Conservation (phyloP, 2,797 vertebrate genomes). For the Galagoides demidoff region DNA sequence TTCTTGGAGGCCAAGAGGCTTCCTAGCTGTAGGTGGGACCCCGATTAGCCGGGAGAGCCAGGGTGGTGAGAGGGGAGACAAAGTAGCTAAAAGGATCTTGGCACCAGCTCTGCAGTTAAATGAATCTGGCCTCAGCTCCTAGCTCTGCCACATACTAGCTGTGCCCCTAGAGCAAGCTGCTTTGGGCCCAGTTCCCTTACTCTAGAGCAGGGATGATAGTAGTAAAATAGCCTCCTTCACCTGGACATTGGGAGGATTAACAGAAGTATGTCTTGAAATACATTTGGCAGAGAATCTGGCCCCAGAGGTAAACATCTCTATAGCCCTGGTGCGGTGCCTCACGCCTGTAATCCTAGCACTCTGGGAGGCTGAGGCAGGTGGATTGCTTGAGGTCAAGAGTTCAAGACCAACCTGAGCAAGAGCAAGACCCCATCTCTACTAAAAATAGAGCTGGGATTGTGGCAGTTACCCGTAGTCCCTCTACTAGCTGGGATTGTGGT, state of each 20-base stretch:
- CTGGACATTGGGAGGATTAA: neutral
- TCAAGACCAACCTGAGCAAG: no score
- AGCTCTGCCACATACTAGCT: neutral
- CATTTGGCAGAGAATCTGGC: neutral
- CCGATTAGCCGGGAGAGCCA: fast-evolving
- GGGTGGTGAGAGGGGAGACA: no score
- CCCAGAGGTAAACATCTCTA: neutral
- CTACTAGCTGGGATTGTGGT: no score
- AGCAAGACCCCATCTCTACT: no score
- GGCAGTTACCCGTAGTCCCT: no score
- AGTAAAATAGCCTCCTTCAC: neutral
- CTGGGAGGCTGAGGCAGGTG: no score
- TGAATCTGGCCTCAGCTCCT: neutral
- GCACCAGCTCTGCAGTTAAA: neutral
- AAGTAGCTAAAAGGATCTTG: fast-evolving
- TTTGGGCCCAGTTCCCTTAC: neutral
- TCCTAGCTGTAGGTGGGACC: neutral
- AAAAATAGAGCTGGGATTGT: no score
- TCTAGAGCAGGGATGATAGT: neutral
- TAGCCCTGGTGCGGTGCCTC: no score
- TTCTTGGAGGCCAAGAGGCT: neutral
- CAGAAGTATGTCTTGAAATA: neutral
- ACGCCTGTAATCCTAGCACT: no score
- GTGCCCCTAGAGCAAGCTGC: neutral
- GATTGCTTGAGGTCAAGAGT: no score